These are phyloP conservation scores for Probaryconus sp. DNA, from an alignment of 1,140 invertebrate genomes.

Conservation along the genomic window DNA sequence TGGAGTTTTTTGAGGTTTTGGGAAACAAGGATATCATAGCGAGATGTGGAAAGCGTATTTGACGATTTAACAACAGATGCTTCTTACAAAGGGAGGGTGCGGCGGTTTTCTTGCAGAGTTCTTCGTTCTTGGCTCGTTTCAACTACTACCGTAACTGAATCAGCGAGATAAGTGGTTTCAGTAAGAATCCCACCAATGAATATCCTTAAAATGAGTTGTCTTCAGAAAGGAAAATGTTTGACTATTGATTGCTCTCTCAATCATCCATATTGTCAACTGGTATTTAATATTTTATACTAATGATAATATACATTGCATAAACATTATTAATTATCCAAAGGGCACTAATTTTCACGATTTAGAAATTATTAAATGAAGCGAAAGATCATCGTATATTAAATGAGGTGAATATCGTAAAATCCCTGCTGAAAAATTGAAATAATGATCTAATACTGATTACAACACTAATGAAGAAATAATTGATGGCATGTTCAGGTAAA, in stretches of 20 bases:
- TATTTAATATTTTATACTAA: too few species aligned
- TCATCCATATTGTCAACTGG: too few species aligned
- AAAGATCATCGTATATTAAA: too few species aligned
- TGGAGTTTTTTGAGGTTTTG: slow-evolving; percentile 35
- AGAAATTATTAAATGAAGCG: too few species aligned
- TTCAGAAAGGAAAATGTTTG: neutral
- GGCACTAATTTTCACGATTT: too few species aligned
- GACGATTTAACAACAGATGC: slow-evolving; percentile 46
- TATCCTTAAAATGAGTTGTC: slow-evolving; percentile 41
- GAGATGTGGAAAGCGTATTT: slow-evolving; percentile 45
- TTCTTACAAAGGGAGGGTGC: slow-evolving; percentile 10
- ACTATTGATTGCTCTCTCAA: neutral
- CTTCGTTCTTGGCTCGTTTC: slow-evolving; percentile 35
- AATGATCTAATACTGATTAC: too few species aligned
- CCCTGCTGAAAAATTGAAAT: too few species aligned
- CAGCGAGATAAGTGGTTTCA: slow-evolving; percentile 46
- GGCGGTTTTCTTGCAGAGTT: slow-evolving; percentile 17
- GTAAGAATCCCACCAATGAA: slow-evolving; percentile 47
- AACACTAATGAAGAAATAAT: too few species aligned
- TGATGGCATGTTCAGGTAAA: too few species aligned
- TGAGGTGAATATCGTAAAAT: too few species aligned
- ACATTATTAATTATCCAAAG: too few species aligned
- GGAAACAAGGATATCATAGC: slow-evolving; percentile 36
- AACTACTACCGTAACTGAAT: slow-evolving; percentile 12
- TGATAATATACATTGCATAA: too few species aligned